These are phyloP conservation scores for Eurystomus gularis DNA, from an alignment of 2,113 vertebrate species.

Conservation along the genomic window DNA sequence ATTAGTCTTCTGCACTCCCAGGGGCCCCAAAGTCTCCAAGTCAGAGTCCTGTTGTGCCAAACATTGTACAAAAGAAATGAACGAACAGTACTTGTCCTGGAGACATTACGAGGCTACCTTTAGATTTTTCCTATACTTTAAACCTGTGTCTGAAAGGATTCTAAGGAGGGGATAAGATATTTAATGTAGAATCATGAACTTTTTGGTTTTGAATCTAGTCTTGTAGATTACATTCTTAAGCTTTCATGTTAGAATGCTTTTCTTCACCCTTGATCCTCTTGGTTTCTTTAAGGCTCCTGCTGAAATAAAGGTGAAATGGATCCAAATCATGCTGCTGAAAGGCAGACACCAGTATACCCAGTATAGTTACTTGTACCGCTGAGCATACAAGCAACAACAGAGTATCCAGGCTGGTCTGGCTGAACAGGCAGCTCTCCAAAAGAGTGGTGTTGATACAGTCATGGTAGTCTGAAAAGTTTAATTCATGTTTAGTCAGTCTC, in stretches of 20 bases:
- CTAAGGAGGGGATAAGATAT: not conserved
- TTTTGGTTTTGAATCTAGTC: too few relatives aligned
- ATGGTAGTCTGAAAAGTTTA: not conserved
- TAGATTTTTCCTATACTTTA: not conserved
- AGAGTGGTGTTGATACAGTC: not conserved
- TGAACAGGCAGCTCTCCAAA: not conserved
- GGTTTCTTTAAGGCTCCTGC: not conserved
- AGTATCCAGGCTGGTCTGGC: not conserved
- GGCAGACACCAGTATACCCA: not conserved
- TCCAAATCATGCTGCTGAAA: not conserved
- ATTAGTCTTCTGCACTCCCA: not conserved
- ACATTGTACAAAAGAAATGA: not conserved
- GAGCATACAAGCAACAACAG: not conserved
- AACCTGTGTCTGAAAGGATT: not conserved
- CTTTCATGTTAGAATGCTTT: not conserved
- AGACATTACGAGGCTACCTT: not conserved
- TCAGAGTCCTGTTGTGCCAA: not conserved
- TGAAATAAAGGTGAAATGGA: not conserved
- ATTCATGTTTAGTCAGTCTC: not conserved
- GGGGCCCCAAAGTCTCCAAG: not conserved
- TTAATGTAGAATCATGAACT: not conserved
- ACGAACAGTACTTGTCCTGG: not conserved
- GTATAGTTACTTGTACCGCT: not conserved
- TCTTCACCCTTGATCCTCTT: not conserved
- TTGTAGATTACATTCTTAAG: too few relatives aligned